Conservation (phyloP, 1,140 invertebrate species). For the Delia radicum region DNA sequence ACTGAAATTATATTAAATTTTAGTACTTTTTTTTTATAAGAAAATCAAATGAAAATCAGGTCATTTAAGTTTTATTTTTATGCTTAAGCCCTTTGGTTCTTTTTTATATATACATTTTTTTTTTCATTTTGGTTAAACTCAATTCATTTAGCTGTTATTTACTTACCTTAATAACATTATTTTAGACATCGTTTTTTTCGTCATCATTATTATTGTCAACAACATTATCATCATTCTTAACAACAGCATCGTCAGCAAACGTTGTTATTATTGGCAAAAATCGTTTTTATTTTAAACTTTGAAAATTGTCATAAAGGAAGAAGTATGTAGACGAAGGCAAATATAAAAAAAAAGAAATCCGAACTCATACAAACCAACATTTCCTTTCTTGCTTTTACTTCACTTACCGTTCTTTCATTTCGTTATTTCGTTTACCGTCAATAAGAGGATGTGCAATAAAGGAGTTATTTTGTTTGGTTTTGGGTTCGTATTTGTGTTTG, state of each 20-base stretch:
- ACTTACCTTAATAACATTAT: constrained; percentile 22
- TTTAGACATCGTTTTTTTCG: not conserved
- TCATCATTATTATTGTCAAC: not conserved
- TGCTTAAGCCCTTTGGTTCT: not conserved
- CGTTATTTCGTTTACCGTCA: not conserved
- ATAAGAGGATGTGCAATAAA: not conserved
- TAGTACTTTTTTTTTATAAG: not conserved
- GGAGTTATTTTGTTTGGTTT: not conserved
- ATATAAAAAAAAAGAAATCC: not conserved
- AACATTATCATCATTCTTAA: not conserved
- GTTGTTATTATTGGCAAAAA: constrained; percentile 14
- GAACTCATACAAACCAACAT: not conserved
- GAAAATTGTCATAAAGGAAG: constrained; percentile 3
- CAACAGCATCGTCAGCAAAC: not conserved
- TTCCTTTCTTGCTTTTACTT: not conserved
- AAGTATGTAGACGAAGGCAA: not conserved
- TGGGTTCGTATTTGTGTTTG: not conserved
- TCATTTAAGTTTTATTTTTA: constrained; percentile 21
- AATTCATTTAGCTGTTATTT: constrained; percentile 14
- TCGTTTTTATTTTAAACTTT: constrained; percentile 11
- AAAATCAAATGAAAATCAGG: constrained; percentile 17
- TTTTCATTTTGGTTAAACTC: not conserved
- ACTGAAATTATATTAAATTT: not conserved
- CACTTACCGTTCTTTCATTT: not conserved
- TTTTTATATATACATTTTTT: not conserved